A percentile compares a stretch with the other conserved stretches of the same genome.
phyloP scores from a whole-genome alignment of 2,797 vertebrate genomes.

The Gallinago stenura region DNA sequence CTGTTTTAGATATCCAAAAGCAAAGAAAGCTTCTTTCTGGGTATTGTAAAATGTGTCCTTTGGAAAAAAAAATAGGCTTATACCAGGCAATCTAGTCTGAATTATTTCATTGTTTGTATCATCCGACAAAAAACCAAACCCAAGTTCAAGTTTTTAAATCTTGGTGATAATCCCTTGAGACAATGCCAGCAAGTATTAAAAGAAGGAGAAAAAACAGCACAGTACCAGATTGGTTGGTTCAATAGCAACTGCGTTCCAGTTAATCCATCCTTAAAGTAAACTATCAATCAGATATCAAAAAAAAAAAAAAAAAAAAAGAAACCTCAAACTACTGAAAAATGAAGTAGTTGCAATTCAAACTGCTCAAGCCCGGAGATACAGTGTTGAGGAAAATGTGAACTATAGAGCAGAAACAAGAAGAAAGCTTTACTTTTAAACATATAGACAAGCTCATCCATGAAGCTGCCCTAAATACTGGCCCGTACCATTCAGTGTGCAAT shows the following conservation, averaged over 20 bases:
- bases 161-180: not conserved
- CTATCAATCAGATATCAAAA: not conserved
- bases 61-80: not conserved
- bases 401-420: not conserved
- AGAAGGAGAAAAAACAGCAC: not conserved
- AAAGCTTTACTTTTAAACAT: not conserved
- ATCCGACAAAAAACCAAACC: not conserved
- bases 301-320: not conserved
- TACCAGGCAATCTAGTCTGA: not conserved
- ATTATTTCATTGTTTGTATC: not conserved
- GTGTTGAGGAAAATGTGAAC: conserved; percentile 66
- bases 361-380: conserved; percentile 60
- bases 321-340: conserved; percentile 75
- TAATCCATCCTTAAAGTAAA: not conserved
- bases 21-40: not conserved
- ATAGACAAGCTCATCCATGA: not conserved
- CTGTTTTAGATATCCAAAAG: not conserved
- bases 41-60: not conserved
- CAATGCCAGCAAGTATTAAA: not conserved
- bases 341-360: conserved; percentile 70
- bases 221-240: not conserved
- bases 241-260: not conserved
- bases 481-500: not conserved
- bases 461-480: not conserved
- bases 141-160: not conserved